Base-by-base conservation (phyloP, 1,140 invertebrate genomes). In the Ips nitidus region DNA sequence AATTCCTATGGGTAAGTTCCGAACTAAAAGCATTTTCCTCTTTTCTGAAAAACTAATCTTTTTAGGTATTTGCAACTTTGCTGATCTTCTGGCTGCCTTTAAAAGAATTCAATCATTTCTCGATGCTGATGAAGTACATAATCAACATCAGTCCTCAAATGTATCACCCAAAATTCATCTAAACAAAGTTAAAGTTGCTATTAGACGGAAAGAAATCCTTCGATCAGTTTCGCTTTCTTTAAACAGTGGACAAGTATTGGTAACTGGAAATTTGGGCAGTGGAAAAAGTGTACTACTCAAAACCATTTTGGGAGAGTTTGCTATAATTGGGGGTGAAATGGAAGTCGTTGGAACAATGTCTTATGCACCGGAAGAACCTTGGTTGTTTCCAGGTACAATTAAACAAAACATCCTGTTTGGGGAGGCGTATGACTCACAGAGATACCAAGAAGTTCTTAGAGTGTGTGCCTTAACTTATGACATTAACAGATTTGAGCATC, bases 201-300 rank as follows among this genome's bases (percentile, higher is more conserved):
- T 73, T 6, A 52, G 60, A 7, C 58, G 64, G 1, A 64, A 84
- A 4, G 80, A 83, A 59, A 86, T 86, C 0, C 77, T 90, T 5
- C 83, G 83, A 55, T 84, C 89, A 61, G 83, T 92, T 4, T 84
- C 81, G 38, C 74, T 89, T 4, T 76, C 75, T 5, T 78, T 85
- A 2, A 79, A 82, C 56, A 76, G 86, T 39, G 69, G 89, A 71
- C 75, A 91, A 41, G 76, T 89, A 2, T 85, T 86, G 2, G 82
- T 92, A 1, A 86, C 91, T 70, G 90, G 90, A 5, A 84, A 86
- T 41, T 88, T 92, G 8, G 90, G 90, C 58, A 80, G 86, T 40
- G 91, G 91, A 63, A 92, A 91, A 82, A 88, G 89, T 75, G 94
- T 92, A 22, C 80, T 97, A 2, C 81, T 97, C 7, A 89, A 95